These are phyloP conservation scores for Pararge aegeria DNA, from an alignment of 1,140 invertebrate species.

Conservation along the genomic window DNA sequence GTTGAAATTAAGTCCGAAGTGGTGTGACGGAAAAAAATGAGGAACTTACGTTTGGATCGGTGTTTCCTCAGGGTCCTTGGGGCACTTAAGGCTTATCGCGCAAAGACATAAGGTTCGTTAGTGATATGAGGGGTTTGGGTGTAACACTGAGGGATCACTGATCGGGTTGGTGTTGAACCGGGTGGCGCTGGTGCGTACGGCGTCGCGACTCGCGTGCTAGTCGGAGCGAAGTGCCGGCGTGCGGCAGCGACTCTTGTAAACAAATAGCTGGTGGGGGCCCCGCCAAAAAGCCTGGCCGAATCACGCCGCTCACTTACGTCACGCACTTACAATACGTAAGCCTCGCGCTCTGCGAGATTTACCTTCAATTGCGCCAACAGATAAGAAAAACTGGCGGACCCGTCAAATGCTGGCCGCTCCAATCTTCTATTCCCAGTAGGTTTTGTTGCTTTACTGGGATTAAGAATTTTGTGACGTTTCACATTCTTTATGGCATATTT, in stretches of 20 bases:
- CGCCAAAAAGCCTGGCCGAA: constrained; percentile 71
- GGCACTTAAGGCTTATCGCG: constrained; percentile 32
- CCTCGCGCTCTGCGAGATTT: constrained; percentile 19
- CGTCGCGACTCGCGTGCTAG: constrained; percentile 58
- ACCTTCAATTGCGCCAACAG: constrained; percentile 18
- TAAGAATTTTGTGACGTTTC: too few relatives aligned
- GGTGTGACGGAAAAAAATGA: constrained; percentile 39
- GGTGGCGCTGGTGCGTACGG: constrained; percentile 42
- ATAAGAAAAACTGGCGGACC: constrained; percentile 3
- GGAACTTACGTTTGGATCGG: constrained; percentile 49
- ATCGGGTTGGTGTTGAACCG: constrained; percentile 34
- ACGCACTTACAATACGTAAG: constrained; percentile 42
- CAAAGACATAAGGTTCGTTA: too few relatives aligned
- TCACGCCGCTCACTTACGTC: constrained; percentile 72
- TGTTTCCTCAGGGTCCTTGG: constrained; percentile 28
- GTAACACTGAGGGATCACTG: constrained; percentile 39
- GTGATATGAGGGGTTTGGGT: constrained; percentile 13
- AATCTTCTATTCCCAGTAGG: too few relatives aligned
- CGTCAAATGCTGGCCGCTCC: neutral
- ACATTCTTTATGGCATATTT: too few relatives aligned
- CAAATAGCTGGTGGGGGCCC: constrained; percentile 74
- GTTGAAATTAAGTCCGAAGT: constrained; percentile 22
- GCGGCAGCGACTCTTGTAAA: constrained; percentile 66
- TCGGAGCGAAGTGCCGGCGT: constrained; percentile 64
- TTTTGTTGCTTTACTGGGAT: too few relatives aligned